Base-by-base conservation (phyloP, 37 sponge, comb jelly and placozoan genomes). In the Spongilla lacustris region DNA sequence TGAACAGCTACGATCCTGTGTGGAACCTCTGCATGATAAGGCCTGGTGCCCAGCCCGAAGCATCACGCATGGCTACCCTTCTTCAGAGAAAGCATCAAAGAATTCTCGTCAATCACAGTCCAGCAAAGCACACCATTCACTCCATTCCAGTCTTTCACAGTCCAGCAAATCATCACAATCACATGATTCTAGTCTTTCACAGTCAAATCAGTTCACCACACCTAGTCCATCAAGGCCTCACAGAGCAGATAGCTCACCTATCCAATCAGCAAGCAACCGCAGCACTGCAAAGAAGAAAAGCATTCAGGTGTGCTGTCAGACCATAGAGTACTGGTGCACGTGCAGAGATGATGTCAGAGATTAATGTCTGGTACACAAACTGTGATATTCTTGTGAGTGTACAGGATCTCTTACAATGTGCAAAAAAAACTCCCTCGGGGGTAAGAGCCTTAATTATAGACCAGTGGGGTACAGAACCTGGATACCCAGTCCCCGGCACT, bases 291-390 rank as follows among this genome's bases (percentile, higher is more conserved):
- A 30, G 73, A 58, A 34, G 30, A 94, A 84, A 68, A 84, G 88
- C 0, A 80, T 94, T 67, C 84, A 94, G 69, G 94, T 94, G n/a
- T 94, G 94, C 75, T 94, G 94, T 77, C 88, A 94, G 68, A 91
- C 89, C 11, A 46, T 94, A n/a, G 77, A 94, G 29, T 94, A 94
- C 29, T 90, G 88, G 92, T 94, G 94, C 73, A 79, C 77, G 28
- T 94, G 94, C 79, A 48, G 87, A 28, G 77, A 91, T 37, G 31
- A 38, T 31, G 11, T 66, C 12, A 58, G 11, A 19, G 19, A 58
- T 58, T 6, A 17, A 58, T 58, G 58, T 19, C 19, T 58, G 58
- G 21, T 17, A 58, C 1, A 10, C 58, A 14, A 14, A 14, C 58
- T 58, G 46, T 8, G 8, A 46, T 10, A 46, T 8, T 8, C 46